These are phyloP conservation scores for Catharus fuscescens DNA, from an alignment of 2,113 vertebrate genomes.

Conservation along the genomic window DNA sequence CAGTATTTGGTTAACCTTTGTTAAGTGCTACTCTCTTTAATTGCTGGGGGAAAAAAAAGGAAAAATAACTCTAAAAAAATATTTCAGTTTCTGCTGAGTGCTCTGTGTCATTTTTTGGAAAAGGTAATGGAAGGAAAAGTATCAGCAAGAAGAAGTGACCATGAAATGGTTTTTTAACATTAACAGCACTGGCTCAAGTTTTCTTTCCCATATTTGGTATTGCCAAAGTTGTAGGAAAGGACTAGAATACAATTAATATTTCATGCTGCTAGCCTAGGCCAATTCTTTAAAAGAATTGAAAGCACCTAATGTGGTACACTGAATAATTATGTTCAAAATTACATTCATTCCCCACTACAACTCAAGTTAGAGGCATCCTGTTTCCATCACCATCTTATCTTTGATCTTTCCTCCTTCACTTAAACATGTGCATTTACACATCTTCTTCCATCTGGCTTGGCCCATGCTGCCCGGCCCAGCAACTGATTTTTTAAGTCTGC, in stretches of 20 bases:
- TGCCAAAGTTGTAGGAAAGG: not conserved
- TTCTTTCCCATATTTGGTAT: not conserved
- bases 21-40: constrained; percentile 14
- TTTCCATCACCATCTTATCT: not conserved
- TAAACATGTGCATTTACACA: not conserved
- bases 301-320: not conserved
- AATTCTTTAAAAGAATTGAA: not conserved
- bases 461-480: not conserved
- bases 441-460: not conserved
- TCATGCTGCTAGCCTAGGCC: not conserved
- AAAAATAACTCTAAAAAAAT: not conserved
- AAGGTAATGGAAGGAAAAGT: constrained; percentile 46
- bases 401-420: not conserved
- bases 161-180: not conserved
- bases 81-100: constrained; percentile 7
- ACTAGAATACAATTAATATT: not conserved
- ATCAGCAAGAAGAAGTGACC: not conserved
- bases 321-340: not conserved
- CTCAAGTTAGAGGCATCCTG: not conserved
- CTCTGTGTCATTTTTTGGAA: constrained; percentile 46
- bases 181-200: not conserved
- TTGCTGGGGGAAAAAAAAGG: not conserved
- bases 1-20: not conserved
- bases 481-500: not conserved
- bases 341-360: not conserved